Conservation (phyloP, 1,140 invertebrate genomes). For the Drosophila takahashii region DNA sequence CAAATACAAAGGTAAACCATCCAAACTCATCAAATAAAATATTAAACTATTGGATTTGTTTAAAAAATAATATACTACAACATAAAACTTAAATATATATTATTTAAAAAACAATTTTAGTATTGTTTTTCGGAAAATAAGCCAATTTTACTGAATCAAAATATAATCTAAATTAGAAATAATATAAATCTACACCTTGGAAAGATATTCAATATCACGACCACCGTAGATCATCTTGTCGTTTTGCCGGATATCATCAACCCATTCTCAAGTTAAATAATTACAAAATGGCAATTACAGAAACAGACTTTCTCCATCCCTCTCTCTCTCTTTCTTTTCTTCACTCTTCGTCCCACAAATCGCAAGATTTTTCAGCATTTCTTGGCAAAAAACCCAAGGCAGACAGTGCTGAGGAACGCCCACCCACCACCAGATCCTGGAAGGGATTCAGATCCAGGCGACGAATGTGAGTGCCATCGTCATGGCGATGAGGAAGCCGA, state of each 20-base stretch:
- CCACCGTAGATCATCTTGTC: not conserved
- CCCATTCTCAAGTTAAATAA: constrained; percentile 20
- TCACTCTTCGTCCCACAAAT: not conserved
- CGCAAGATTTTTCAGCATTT: constrained; percentile 11
- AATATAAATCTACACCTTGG: too few species aligned
- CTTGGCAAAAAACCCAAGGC: constrained; percentile 2
- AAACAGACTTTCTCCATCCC: constrained; percentile 13
- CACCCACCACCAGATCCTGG: constrained; percentile 27
- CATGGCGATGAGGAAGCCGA: constrained; percentile 33
- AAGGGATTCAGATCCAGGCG: constrained; percentile 19
- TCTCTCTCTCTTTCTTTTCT: not conserved
- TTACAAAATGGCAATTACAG: constrained; percentile 45
- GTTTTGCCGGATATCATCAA: constrained; percentile 13
- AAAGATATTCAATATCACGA: not conserved
- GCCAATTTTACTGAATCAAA: too few species aligned
- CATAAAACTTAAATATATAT: too few species aligned
- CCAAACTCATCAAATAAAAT: too few species aligned
- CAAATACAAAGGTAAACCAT: too few species aligned
- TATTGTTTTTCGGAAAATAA: too few species aligned
- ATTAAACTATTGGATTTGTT: too few species aligned
- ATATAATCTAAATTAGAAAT: too few species aligned
- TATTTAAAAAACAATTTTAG: too few species aligned
- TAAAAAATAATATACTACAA: too few species aligned
- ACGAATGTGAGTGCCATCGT: constrained; percentile 11
- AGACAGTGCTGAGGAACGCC: constrained; percentile 30